These are phyloP conservation scores for Nycticorax nycticorax DNA, from an alignment of 2,113 vertebrate species.

Conservation along the genomic window DNA sequence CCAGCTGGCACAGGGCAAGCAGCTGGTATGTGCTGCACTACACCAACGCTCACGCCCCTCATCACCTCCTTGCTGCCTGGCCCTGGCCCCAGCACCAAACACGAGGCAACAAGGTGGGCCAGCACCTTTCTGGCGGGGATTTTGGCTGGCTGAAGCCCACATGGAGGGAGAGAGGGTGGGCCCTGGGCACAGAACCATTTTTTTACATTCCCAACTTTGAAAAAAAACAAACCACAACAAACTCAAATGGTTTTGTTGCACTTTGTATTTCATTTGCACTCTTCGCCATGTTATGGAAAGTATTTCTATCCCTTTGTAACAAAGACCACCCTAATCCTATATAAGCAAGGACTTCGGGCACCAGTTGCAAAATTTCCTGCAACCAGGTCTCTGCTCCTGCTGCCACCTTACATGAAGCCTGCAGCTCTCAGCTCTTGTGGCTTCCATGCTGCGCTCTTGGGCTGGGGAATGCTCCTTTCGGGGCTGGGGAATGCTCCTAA, in stretches of 20 bases:
- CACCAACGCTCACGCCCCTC: fast-evolving
- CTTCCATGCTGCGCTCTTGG: not conserved
- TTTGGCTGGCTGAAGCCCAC: not conserved
- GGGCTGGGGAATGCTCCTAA: not conserved
- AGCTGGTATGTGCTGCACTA: not conserved
- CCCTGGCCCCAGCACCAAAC: not conserved
- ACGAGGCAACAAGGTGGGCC: not conserved
- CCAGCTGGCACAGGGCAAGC: not conserved
- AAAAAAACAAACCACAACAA: not conserved
- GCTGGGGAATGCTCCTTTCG: not conserved
- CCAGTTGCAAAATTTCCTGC: not conserved
- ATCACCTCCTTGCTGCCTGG: not conserved
- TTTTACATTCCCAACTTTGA: not conserved
- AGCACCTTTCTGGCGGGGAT: not conserved
- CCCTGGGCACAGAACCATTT: fast-evolving
- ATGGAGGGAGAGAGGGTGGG: not conserved
- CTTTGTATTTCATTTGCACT: not conserved
- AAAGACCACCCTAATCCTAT: not conserved
- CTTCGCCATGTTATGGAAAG: not conserved
- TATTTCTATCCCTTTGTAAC: not conserved
- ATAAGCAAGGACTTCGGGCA: not conserved
- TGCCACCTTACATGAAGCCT: not conserved
- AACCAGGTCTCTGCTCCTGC: not conserved
- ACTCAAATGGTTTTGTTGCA: not conserved
- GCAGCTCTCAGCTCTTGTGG: not conserved